phyloP scores from a whole-genome alignment of 2,797 vertebrate genomes.

The Molothrus ater region DNA sequence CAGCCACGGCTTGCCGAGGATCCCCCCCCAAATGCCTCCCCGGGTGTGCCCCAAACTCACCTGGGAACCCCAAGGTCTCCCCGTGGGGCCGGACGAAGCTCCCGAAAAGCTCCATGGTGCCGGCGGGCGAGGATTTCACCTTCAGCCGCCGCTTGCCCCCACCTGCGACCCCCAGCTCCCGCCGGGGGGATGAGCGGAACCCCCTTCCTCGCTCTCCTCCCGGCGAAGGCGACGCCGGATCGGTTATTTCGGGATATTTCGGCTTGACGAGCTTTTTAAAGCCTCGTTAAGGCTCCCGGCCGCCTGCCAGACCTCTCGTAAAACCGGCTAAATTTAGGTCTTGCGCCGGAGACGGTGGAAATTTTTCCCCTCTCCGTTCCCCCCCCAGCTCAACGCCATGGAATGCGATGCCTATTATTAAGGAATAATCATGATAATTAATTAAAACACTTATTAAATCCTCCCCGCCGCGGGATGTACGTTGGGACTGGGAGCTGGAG shows the following conservation, averaged over 20 bases:
- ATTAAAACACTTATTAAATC: neutral
- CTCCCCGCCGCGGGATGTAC: neutral
- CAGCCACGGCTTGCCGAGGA: neutral
- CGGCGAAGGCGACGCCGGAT: neutral
- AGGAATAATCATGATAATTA: neutral
- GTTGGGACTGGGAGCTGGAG: neutral
- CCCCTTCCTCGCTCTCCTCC: neutral
- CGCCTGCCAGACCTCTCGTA: constrained; percentile 68
- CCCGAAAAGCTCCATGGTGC: constrained; percentile 94
- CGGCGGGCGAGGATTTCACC: constrained; percentile 74
- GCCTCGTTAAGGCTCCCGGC: constrained; percentile 53
- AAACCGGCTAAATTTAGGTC: constrained; percentile 79
- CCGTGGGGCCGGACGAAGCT: constrained; percentile 87
- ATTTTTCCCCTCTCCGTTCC: constrained; percentile 45
- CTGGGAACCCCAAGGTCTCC: constrained; percentile 86
- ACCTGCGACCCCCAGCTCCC: neutral
- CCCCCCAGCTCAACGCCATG: neutral
- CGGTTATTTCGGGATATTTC: neutral
- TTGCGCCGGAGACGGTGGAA: constrained; percentile 65
- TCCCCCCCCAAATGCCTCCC: neutral
- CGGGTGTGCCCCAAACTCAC: constrained; percentile 74
- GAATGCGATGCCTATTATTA: constrained; percentile 44
- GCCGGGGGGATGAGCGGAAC: neutral
- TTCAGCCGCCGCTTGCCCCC: constrained; percentile 70
- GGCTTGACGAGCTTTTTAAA: constrained; percentile 73